Base-by-base conservation (phyloP, 2,888 invertebrate species). In the Clitarchus hookeri region DNA sequence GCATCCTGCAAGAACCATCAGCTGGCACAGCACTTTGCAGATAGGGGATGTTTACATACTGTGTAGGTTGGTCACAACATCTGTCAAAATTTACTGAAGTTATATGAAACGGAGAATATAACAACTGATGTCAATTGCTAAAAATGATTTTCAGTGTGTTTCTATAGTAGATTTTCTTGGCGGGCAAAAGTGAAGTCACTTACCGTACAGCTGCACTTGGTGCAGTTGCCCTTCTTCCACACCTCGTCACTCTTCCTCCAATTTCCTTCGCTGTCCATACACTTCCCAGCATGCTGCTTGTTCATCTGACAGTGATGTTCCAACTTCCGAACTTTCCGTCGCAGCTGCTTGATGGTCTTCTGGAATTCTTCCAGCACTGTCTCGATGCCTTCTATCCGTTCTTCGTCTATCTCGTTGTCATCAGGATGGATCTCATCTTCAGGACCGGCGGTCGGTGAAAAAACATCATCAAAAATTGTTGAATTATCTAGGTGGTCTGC, bases 311-410 rank as follows among this genome's bases (percentile, higher is more conserved):
- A 92, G 12, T 90, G 89, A 84, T 92, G 90, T 87, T 92, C 91
- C 78, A 93, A 89, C 84, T 91, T 91, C 83, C 91, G 91, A 9
- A 93, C 88, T 90, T 93, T 92, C 89, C 92, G 91, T 89, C 92
- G 91, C 88, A 94, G 90, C 87, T 92, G 92, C 88, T 92, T 92
- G 26, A 94, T 90, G 83, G 93, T 92, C 88, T 92, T 92, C 87
- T 93, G 92, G 89, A 94, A 92, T 86, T 91, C 91, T 84, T 92
- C 91, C 82, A 94, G 91, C 4, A 93, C 90, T 77, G 91, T 92
- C 89, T 94, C 94, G 86, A 94, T 90, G 12, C 93, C 94, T 87
- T 93, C 92, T 44, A 93, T 90, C 85, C 92, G 90, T 87, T 92
- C 91, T 88, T 93, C 92, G 80, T 91, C 92, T 78, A 91, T 90